Conservation (phyloP, 2,113 vertebrate genomes). For the Eolophus roseicapilla region DNA sequence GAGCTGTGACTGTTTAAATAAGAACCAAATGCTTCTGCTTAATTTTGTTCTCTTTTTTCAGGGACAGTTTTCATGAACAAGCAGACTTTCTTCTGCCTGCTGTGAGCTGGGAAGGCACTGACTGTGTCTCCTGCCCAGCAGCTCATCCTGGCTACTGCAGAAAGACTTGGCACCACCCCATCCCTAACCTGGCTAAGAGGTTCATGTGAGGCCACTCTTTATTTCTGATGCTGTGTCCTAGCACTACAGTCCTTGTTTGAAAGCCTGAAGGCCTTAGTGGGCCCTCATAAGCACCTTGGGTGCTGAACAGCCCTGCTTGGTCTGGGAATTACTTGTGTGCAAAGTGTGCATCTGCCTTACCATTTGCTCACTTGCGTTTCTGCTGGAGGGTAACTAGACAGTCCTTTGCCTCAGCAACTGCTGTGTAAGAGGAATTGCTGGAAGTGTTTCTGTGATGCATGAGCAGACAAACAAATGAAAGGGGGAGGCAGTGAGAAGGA, state of each 20-base stretch:
- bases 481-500: neutral
- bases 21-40: neutral
- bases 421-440: neutral
- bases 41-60: neutral
- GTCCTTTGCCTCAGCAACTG: neutral
- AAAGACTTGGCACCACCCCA: neutral
- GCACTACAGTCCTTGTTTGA: neutral
- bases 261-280: neutral
- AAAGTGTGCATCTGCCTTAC: neutral
- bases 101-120: neutral
- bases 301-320: neutral
- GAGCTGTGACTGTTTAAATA: neutral
- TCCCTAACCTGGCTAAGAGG: neutral
- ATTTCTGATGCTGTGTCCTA: neutral
- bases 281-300: neutral
- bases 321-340: neutral
- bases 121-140: neutral
- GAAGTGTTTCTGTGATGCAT: neutral
- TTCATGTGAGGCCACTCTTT: neutral
- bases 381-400: neutral
- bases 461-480: neutral
- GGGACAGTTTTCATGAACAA: neutral
- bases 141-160: neutral
- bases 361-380: neutral
- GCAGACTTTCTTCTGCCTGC: neutral